phyloP scores from a whole-genome alignment of 2,113 vertebrate genomes.

The Antechinus flavipes region DNA sequence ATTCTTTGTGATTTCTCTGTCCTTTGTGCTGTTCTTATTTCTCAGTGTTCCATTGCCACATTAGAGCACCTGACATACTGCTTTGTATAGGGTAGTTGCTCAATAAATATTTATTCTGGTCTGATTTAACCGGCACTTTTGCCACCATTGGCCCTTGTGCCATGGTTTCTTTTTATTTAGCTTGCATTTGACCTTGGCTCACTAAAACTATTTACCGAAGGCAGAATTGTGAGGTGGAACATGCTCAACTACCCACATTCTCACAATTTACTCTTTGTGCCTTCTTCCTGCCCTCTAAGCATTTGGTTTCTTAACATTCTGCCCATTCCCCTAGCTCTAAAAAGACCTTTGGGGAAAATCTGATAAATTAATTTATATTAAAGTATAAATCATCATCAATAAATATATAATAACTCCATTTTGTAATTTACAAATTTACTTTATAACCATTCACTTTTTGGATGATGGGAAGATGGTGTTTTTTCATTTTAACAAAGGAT shows the following conservation, averaged over 20 bases:
- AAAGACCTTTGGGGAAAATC: constrained; percentile 25
- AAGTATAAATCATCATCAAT: constrained; percentile 21
- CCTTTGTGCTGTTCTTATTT: background rate
- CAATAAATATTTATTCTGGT: constrained; percentile 8
- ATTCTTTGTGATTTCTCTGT: background rate
- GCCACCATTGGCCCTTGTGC: background rate
- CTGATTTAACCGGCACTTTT: background rate
- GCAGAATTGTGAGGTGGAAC: background rate
- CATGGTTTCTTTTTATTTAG: background rate
- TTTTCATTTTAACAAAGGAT: constrained; percentile 43
- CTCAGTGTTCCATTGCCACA: background rate
- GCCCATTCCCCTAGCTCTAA: background rate
- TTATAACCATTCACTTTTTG: background rate
- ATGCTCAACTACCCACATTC: background rate
- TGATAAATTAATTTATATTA: constrained; percentile 22
- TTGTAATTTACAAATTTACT: background rate
- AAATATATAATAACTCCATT: background rate
- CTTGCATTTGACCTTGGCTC: background rate
- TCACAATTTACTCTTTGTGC: background rate
- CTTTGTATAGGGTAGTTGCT: background rate
- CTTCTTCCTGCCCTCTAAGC: background rate
- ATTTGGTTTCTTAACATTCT: background rate
- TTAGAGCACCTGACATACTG: background rate
- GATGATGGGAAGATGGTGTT: constrained; percentile 9
- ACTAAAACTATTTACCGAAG: background rate